These are phyloP conservation scores for Virgularia gustaviana DNA, from an alignment of 92 coral and sea anemone species.

Conservation along the genomic window DNA sequence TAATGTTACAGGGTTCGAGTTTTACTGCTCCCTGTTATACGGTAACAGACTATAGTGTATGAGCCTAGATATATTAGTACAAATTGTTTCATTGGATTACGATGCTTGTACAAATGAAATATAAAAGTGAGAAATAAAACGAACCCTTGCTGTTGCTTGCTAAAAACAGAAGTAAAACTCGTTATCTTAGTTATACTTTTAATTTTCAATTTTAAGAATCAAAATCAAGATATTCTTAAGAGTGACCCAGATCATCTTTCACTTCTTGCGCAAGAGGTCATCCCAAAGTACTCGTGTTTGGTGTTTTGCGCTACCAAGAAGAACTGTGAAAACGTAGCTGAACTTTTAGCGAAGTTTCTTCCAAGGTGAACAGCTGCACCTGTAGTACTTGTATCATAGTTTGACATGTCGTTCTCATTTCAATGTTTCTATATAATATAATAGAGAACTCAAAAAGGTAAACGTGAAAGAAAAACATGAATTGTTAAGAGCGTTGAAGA, in stretches of 20 bases:
- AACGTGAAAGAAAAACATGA: slow-evolving; percentile 59
- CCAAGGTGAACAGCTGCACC: too few relatives aligned
- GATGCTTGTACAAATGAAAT: slow-evolving; percentile 6
- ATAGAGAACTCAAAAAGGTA: slow-evolving; percentile 62
- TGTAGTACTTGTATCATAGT: too few relatives aligned
- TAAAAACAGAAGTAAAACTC: too few relatives aligned
- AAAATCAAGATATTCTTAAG: slow-evolving; percentile 35
- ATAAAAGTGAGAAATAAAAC: slow-evolving; percentile 2
- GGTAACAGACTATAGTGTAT: too few relatives aligned
- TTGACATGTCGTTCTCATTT: too few relatives aligned
- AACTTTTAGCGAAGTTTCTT: slow-evolving; percentile 59
- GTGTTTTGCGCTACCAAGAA: slow-evolving; percentile 88
- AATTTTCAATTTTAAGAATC: slow-evolving; percentile 29
- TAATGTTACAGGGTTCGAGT: too few relatives aligned
- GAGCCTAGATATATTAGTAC: too few relatives aligned
- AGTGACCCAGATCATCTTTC: slow-evolving; percentile 87
- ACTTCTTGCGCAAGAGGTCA: slow-evolving; percentile 72
- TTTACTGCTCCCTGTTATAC: too few relatives aligned
- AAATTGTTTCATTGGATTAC: too few relatives aligned
- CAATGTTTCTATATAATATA: too few relatives aligned
- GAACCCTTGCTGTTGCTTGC: background rate
- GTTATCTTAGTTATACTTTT: background rate
- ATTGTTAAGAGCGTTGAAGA: slow-evolving; percentile 66
- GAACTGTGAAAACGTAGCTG: slow-evolving; percentile 78
- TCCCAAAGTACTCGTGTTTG: slow-evolving; percentile 86